Evolutionary conservation across 2,888 invertebrate species (phyloP).

Genomic region (Platycheirus albimanus): DNA sequence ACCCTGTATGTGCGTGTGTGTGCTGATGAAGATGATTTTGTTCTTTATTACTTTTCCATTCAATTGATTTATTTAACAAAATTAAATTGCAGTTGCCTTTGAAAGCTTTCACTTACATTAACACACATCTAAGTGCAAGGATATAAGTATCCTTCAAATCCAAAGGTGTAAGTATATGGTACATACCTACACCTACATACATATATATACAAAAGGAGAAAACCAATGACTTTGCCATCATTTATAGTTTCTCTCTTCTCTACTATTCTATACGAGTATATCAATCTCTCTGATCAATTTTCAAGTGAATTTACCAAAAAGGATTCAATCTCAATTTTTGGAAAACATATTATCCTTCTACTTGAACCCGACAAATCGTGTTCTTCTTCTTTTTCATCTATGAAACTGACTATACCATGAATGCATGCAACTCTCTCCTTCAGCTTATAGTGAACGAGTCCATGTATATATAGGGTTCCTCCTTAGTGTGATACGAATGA

Average conservation of each 20-base stretch:
- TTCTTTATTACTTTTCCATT: slow-evolving; percentile 37
- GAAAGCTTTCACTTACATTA: background rate
- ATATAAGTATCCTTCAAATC: slow-evolving; percentile 18
- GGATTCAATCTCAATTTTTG: slow-evolving; percentile 64
- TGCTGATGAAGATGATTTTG: slow-evolving; percentile 30
- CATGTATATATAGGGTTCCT: background rate
- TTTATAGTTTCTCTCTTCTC: slow-evolving; percentile 3
- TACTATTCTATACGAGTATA: too few relatives aligned
- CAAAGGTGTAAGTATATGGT: background rate
- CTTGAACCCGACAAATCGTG: slow-evolving; percentile 39
- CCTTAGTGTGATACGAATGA: slow-evolving; percentile 58
- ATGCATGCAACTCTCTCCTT: too few relatives aligned
- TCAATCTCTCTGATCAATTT: slow-evolving; percentile 60
- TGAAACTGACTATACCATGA: too few relatives aligned
- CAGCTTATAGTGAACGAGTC: too few relatives aligned
- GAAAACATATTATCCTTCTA: slow-evolving; percentile 50
- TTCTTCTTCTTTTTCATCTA: slow-evolving; percentile 13
- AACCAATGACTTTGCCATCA: slow-evolving; percentile 19
- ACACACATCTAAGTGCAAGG: background rate
- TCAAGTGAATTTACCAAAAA: slow-evolving; percentile 49
- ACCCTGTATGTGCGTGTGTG: background rate
- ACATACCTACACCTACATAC: too few relatives aligned
- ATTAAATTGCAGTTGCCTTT: slow-evolving; percentile 48
- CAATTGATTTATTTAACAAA: slow-evolving; percentile 49
- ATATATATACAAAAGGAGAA: background rate